Base-by-base conservation (phyloP, 2,113 vertebrate genomes). In the Chaetodon trifascialis region DNA sequence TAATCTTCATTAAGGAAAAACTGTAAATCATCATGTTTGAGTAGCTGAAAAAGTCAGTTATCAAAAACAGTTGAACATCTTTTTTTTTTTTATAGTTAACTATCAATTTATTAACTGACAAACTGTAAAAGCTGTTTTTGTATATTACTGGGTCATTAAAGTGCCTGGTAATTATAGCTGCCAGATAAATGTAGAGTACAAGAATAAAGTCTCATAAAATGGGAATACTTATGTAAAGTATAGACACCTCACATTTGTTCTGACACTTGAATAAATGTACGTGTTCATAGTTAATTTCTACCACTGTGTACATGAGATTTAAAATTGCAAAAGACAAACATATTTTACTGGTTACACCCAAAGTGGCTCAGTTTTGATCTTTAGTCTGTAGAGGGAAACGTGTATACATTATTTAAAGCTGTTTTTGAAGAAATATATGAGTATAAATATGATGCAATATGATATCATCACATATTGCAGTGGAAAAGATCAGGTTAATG, bases 401-500 rank as follows among this genome's bases (percentile, higher is more conserved):
- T 5, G 4, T 23, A 40, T 25, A 25, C 15, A 64, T 83, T 75
- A 73, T 70, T 65, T 54, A 52, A 44, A 55, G 19, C 46, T 58
- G 8, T 70, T 25, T 47, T 47, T 51, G 4, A n/a, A 34, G 7
- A 52, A 74, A 69, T 23, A 75, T 21, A 17, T 1, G 23, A 25
- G 2, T 38, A 54, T 34, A 46, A 60, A 52, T 49, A 15, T 23
- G 9, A 59, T 49, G 69, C 49, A 59, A 36, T 67, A 30, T 40
- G 23, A 66, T 36, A 30, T 63, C 10, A 65, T 70, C 7, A 30
- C 3, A 30, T 19, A 46, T 73, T 65, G 16, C 68, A 12, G 8
- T 70, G 46, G 58, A 55, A 79, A 38, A 34, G 46, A 52, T 23
- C 3, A 55, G 76, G 71, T 83, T 63, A 73, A 76, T 78, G 74